These are phyloP conservation scores for Malurus leucopterus DNA, from an alignment of 2,797 vertebrate genomes.

Conservation along the genomic window DNA sequence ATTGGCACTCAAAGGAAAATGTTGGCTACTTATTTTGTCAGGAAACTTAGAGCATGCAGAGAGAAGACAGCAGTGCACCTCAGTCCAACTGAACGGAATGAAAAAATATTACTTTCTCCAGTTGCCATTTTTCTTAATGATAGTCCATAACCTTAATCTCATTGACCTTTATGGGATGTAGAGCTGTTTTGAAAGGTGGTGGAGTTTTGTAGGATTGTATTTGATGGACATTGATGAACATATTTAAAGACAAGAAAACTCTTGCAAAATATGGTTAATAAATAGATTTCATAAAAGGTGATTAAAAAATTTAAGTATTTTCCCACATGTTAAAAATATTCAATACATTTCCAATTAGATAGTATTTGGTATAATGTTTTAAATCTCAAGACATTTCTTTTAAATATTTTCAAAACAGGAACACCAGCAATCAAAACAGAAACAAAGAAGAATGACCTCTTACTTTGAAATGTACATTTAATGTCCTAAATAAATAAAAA, in stretches of 20 bases:
- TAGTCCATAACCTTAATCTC: not conserved
- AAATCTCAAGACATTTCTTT: not conserved
- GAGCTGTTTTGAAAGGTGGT: not conserved
- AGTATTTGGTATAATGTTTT: not conserved
- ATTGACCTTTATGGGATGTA: not conserved
- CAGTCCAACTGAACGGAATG: not conserved
- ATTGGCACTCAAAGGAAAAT: not conserved
- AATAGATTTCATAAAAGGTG: not conserved
- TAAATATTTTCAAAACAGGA: not conserved
- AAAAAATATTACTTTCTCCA: not conserved
- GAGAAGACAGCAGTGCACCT: not conserved
- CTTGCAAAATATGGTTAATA: not conserved
- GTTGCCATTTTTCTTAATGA: not conserved
- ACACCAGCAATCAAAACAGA: fast-evolving
- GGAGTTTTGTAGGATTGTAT: not conserved
- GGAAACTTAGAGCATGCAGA: not conserved
- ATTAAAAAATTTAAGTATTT: not conserved
- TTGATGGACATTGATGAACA: not conserved
- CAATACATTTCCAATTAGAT: not conserved
- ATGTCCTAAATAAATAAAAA: not conserved
- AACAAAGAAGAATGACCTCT: fast-evolving
- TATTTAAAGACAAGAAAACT: not conserved
- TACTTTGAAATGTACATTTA: not conserved
- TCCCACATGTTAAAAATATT: not conserved
- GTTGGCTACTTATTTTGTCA: not conserved